These are phyloP conservation scores for Discoglossus pictus DNA, from an alignment of 2,797 vertebrate species.

Conservation along the genomic window DNA sequence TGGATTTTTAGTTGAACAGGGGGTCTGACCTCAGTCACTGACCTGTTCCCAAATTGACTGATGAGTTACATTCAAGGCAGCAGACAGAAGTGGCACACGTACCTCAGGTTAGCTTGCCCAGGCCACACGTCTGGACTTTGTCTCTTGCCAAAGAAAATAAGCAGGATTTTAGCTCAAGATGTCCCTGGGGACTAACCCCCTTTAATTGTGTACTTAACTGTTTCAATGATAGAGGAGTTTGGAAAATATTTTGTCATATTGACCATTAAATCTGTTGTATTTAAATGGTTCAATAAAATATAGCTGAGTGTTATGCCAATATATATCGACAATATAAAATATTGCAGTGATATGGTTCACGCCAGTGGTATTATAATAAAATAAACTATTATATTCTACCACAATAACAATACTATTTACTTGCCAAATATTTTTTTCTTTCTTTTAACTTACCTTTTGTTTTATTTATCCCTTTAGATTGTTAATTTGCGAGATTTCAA, in stretches of 20 bases:
- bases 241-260: not conserved
- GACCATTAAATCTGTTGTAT: not conserved
- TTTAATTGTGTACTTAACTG: constrained; percentile 40
- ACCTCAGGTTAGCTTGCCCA: constrained; percentile 26
- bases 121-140: constrained; percentile 44
- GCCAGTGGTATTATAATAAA: no score
- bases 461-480: no score
- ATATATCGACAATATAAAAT: no score
- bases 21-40: constrained; percentile 33
- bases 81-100: constrained; percentile 43
- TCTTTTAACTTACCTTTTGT: no score
- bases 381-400: no score
- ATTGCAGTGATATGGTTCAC: no score
- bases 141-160: constrained; percentile 48
- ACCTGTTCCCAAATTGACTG: constrained; percentile 43
- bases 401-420: no score
- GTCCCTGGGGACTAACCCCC: constrained; percentile 10
- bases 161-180: constrained; percentile 28
- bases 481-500: no score
- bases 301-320: no score
- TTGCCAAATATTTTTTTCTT: no score
- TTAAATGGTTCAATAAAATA: not conserved
- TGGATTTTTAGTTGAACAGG: constrained; percentile 17
- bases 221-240: not conserved
- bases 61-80: constrained; percentile 43